phyloP scores from a whole-genome alignment of 2,797 vertebrate species.

The Alexandromys oeconomus region DNA sequence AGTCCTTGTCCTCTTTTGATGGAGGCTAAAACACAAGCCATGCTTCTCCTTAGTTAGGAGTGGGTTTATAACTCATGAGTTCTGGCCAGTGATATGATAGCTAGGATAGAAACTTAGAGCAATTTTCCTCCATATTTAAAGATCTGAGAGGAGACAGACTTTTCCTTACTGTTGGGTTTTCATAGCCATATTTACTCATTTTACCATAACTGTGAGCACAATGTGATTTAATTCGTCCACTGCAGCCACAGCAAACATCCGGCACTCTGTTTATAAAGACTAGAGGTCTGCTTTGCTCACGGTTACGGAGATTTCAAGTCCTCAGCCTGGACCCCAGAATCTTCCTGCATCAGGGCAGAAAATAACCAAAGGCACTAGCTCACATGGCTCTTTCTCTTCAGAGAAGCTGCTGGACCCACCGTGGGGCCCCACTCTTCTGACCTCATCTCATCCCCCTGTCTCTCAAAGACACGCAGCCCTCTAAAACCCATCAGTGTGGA shows the following conservation, averaged over 20 bases:
- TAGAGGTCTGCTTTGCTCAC: too few species aligned
- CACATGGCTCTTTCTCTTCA: neutral
- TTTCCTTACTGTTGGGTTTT: neutral
- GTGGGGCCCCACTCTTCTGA: neutral
- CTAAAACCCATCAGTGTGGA: neutral
- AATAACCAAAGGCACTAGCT: neutral
- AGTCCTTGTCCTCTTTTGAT: neutral
- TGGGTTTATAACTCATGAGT: rapidly evolving
- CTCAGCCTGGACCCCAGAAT: neutral
- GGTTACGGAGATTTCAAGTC: neutral
- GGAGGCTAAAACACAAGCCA: neutral
- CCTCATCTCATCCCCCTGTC: neutral
- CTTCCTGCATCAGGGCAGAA: neutral
- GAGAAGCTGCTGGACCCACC: neutral
- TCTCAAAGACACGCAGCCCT: neutral
- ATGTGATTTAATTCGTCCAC: too few species aligned
- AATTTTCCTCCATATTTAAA: neutral
- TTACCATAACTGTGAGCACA: neutral
- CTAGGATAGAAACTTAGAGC: neutral
- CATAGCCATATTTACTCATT: neutral
- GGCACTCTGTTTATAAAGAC: neutral
- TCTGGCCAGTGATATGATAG: neutral
- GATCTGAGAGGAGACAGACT: neutral
- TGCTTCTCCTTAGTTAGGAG: neutral
- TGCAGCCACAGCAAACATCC: neutral